Percentiles rank a stretch among this genome's conserved stretches.
Conservation (phyloP, 2,113 vertebrate genomes). For the Cynopterus brachyotis region DNA sequence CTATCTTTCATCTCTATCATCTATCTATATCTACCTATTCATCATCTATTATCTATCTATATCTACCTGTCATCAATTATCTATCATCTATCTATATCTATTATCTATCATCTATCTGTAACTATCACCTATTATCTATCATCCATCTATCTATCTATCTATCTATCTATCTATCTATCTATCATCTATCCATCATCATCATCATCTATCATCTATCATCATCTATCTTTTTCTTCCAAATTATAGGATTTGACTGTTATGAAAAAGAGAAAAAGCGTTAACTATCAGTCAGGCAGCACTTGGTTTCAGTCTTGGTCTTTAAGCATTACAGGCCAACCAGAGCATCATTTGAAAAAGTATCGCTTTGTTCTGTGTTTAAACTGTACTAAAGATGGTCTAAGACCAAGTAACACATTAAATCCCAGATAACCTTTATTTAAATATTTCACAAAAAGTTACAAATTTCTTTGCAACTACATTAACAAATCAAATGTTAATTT, state of each 20-base stretch:
- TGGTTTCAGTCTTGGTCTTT: neutral
- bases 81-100: neutral
- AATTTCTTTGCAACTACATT: constrained; percentile 79
- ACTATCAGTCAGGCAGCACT: neutral
- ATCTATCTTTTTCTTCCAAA: neutral
- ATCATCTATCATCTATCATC: neutral
- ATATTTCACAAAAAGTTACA: constrained; percentile 85
- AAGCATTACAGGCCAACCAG: neutral
- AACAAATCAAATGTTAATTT: constrained; percentile 82
- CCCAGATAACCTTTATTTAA: constrained; percentile 83
- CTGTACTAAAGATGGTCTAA: constrained; percentile 37
- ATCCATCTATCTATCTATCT: neutral
- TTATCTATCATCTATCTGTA: neutral
- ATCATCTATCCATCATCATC: neutral
- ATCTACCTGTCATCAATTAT: too few relatives aligned
- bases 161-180: neutral
- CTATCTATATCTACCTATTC: too few relatives aligned
- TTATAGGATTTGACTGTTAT: neutral
- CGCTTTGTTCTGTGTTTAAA: neutral
- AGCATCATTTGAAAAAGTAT: neutral
- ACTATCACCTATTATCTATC: too few relatives aligned
- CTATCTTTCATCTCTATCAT: too few relatives aligned
- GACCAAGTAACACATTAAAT: constrained; percentile 67
- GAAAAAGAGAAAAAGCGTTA: neutral
- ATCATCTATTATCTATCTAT: neutral